A percentile compares a stretch with the other conserved stretches of the same genome.
Evolutionary conservation across 2,888 invertebrate genomes (phyloP).

Genomic region (Lydus trimaculatus): DNA sequence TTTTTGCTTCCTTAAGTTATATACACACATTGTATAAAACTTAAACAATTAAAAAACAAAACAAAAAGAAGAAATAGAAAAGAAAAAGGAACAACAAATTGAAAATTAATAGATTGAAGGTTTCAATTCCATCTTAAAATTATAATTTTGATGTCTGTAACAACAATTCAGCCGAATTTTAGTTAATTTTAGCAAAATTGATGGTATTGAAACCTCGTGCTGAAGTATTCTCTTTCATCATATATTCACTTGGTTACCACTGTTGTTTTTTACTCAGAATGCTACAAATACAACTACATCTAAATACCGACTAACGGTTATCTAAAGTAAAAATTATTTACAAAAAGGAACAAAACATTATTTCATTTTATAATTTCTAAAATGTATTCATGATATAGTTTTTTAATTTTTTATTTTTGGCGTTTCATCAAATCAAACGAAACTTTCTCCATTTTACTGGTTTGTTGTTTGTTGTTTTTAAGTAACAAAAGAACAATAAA

Average conservation of each 20-base stretch:
- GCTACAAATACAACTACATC: slow-evolving; percentile 29
- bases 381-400: slow-evolving; percentile 52
- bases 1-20: slow-evolving; percentile 51
- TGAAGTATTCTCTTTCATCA: slow-evolving; percentile 17
- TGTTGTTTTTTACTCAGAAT: slow-evolving; percentile 14
- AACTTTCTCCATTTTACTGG: slow-evolving; percentile 40
- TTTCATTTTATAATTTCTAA: slow-evolving; percentile 56
- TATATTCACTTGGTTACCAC: slow-evolving; percentile 26
- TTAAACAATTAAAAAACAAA: slow-evolving; percentile 33
- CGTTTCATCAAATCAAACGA: slow-evolving; percentile 59
- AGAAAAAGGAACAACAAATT: slow-evolving; percentile 53
- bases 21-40: slow-evolving; percentile 48
- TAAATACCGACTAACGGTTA: slow-evolving; percentile 26
- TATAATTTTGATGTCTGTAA: neutral
- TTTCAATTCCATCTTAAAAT: neutral
- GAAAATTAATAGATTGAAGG: slow-evolving; percentile 39
- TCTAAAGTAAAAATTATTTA: slow-evolving; percentile 54
- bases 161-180: neutral
- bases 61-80: slow-evolving; percentile 18
- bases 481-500: slow-evolving; percentile 58
- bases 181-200: neutral
- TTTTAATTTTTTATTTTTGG: slow-evolving; percentile 53
- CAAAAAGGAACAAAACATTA: slow-evolving; percentile 62
- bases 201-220: neutral
- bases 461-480: slow-evolving; percentile 50